Percentiles rank a stretch among this genome's conserved stretches.
phyloP scores from a whole-genome alignment of 2,888 invertebrate species.

The Helicoverpa assulta region DNA sequence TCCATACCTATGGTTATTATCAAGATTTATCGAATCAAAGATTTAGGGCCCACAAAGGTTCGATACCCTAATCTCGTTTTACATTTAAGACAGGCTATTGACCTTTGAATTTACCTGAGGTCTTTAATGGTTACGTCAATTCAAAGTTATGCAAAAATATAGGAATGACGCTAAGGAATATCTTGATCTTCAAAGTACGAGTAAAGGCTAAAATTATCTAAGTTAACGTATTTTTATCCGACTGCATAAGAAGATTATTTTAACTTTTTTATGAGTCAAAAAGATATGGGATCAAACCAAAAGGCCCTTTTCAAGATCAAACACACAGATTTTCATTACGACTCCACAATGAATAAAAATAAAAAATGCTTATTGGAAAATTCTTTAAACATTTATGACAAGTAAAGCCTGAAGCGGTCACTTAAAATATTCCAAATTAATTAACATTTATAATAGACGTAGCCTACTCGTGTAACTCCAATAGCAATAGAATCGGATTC shows the following conservation, averaged over 20 bases:
- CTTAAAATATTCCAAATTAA: slow-evolving; percentile 11
- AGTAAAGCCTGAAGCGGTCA: too few relatives aligned
- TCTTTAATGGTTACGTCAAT: slow-evolving; percentile 23
- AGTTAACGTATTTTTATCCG: too few relatives aligned
- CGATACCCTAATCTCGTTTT: slow-evolving; percentile 22
- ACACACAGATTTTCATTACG: too few relatives aligned
- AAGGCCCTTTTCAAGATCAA: too few relatives aligned
- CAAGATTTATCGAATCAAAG: slow-evolving; percentile 29
- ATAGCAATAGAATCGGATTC: slow-evolving; percentile 23
- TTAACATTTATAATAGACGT: slow-evolving; percentile 32
- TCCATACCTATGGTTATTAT: background rate
- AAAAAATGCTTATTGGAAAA: too few relatives aligned
- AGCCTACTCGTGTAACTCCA: slow-evolving; percentile 38
- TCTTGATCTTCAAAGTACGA: background rate
- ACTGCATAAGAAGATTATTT: too few relatives aligned
- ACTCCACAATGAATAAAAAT: too few relatives aligned
- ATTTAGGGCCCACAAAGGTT: background rate
- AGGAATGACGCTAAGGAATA: background rate
- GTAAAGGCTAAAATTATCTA: background rate
- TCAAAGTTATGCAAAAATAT: background rate
- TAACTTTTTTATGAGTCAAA: too few relatives aligned
- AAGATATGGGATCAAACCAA: too few relatives aligned
- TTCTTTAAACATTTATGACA: too few relatives aligned
- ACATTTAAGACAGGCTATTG: slow-evolving; percentile 14
- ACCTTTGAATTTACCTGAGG: slow-evolving; percentile 35